Percentiles rank a stretch among this genome's conserved stretches.
phyloP scores from a whole-genome alignment of 2,113 vertebrate species.

The Azemiops feae region DNA sequence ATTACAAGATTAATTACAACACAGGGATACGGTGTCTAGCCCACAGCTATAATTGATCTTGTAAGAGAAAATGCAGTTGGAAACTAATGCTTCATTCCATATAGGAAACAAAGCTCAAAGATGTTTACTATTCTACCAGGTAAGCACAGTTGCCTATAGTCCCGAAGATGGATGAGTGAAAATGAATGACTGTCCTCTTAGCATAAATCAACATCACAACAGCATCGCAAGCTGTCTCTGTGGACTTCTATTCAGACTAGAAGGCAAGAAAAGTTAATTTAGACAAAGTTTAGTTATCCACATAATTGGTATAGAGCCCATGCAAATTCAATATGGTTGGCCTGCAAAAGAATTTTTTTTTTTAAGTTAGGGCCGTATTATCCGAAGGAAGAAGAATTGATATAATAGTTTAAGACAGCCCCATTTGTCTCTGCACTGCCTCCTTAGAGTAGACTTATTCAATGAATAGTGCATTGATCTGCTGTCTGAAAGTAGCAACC shows the following conservation, averaged over 20 bases:
- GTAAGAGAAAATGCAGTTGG: constrained; percentile 67
- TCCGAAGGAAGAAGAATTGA: fast-evolving
- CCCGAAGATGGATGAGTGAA: constrained; percentile 50
- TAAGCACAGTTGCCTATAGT: constrained; percentile 74
- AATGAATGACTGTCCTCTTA: constrained; percentile 64
- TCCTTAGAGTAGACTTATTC: not conserved
- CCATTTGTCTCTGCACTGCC: not conserved
- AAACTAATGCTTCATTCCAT: constrained; percentile 73
- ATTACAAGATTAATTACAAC: constrained; percentile 65
- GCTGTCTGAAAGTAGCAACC: fast-evolving
- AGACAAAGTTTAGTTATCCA: constrained; percentile 52
- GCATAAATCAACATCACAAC: constrained; percentile 56
- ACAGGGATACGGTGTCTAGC: constrained; percentile 57
- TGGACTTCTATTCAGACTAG: constrained; percentile 1
- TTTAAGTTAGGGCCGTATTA: fast-evolving
- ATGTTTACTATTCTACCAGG: constrained; percentile 68
- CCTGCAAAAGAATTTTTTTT: constrained; percentile 1
- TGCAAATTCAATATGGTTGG: not conserved
- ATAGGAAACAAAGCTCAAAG: constrained; percentile 69
- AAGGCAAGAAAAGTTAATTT: constrained; percentile 47
- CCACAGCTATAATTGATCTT: constrained; percentile 63
- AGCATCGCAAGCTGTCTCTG: constrained; percentile 17
- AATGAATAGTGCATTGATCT: fast-evolving
- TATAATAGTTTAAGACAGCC: fast-evolving
- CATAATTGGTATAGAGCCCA: constrained; percentile 29